Evolutionary conservation across 2,113 vertebrate genomes (phyloP).

Genomic region (Zosterops pallidus): DNA sequence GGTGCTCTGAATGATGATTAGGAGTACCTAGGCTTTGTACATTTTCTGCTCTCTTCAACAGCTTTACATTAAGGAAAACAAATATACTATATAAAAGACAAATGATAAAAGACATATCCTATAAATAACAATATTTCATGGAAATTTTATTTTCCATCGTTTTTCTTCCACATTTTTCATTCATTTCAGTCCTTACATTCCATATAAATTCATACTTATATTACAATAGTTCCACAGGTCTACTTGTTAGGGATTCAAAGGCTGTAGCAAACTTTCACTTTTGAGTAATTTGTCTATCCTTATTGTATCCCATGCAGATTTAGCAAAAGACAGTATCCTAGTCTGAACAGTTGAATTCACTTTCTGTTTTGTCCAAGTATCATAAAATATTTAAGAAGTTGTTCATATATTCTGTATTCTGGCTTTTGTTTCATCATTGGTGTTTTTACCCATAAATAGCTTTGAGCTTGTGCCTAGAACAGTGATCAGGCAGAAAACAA

Average conservation of each 20-base stretch:
- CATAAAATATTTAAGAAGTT: not conserved
- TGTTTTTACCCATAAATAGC: not conserved
- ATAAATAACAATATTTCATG: not conserved
- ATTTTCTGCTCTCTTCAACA: not conserved
- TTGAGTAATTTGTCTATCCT: not conserved
- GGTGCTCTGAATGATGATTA: not conserved
- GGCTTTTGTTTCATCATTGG: not conserved
- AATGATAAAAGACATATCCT: not conserved
- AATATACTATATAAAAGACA: not conserved
- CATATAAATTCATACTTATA: not conserved
- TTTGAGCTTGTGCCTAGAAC: not conserved
- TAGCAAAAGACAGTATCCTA: not conserved
- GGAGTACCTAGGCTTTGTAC: not conserved
- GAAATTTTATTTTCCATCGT: not conserved
- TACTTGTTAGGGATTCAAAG: not conserved
- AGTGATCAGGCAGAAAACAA: not conserved
- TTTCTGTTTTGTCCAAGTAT: not conserved
- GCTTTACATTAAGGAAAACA: not conserved
- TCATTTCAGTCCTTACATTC: not conserved
- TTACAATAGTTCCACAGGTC: not conserved
- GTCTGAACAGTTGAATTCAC: not conserved
- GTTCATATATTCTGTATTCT: not conserved
- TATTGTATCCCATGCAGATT: not conserved
- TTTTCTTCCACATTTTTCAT: not conserved
- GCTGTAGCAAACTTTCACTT: not conserved